Conservation (phyloP, 2,113 vertebrate species). For the Camarhynchus parvulus region DNA sequence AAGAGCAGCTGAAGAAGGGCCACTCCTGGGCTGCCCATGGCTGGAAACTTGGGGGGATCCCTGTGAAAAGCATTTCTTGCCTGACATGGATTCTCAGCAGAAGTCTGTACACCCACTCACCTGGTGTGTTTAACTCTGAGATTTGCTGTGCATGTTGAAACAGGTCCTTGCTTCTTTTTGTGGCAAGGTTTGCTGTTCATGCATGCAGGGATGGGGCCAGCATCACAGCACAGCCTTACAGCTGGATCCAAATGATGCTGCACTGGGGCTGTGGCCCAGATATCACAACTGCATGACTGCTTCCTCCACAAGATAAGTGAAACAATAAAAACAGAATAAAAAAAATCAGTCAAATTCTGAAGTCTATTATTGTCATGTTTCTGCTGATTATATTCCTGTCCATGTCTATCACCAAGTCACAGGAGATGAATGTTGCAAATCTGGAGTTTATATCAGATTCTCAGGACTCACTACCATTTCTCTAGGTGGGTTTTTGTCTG, state of each 20-base stretch:
- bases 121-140: not conserved
- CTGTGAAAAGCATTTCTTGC: not conserved
- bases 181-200: not conserved
- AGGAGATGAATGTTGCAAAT: not conserved
- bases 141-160: not conserved
- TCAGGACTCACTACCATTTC: not conserved
- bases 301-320: not conserved
- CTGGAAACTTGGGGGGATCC: not conserved
- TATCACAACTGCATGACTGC: not conserved
- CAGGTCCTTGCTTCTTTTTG: not conserved
- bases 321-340: not conserved
- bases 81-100: not conserved
- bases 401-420: not conserved
- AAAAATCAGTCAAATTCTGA: not conserved
- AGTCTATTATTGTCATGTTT: not conserved
- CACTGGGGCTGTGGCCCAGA: not conserved
- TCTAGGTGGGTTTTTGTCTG: not conserved
- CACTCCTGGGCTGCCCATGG: not conserved
- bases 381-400: not conserved
- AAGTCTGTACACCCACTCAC: not conserved
- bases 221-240: accelerated
- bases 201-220: not conserved
- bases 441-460: not conserved
- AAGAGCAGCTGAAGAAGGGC: not conserved
- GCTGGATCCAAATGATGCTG: not conserved